These are phyloP conservation scores for Aphelenchoides fujianensis DNA, from an alignment of 1,140 invertebrate genomes.

Conservation along the genomic window DNA sequence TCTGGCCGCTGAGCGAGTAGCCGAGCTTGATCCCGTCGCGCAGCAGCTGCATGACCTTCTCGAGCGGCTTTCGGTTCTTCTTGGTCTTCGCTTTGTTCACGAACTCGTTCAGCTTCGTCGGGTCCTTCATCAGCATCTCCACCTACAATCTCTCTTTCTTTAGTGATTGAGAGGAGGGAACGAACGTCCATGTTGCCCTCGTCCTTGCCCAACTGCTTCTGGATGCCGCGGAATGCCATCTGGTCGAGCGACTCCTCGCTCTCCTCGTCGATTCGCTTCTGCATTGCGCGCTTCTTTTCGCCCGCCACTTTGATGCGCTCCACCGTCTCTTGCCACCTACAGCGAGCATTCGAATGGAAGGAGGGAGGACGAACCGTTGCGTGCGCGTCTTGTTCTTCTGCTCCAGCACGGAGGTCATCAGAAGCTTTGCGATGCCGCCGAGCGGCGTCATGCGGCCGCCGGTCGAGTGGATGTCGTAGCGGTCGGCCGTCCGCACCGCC, in stretches of 20 bases:
- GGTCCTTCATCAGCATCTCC: neutral
- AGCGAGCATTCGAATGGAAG: neutral
- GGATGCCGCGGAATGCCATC: conserved; percentile 37
- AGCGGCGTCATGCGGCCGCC: conserved; percentile 6
- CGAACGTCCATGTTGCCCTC: conserved; percentile 9
- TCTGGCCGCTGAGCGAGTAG: conserved; percentile 42
- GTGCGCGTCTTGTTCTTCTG: conserved; percentile 13
- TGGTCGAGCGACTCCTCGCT: conserved; percentile 42
- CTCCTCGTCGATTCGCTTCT: conserved; percentile 45
- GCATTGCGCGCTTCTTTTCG: conserved; percentile 28
- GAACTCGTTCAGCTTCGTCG: conserved; percentile 9
- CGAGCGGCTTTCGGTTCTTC: conserved; percentile 34
- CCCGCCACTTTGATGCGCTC: conserved; percentile 12
- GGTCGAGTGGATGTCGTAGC: neutral
- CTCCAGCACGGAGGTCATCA: neutral
- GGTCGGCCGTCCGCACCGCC: neutral
- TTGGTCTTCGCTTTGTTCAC: neutral
- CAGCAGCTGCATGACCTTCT: conserved; percentile 36
- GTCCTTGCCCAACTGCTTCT: neutral
- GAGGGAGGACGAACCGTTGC: neutral
- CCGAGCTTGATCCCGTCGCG: conserved; percentile 50
- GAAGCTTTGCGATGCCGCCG: conserved; percentile 1
- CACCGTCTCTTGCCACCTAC: conserved; percentile 45
- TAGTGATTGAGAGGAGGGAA: neutral
- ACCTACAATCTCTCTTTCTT: neutral